phyloP scores from a whole-genome alignment of 2,113 vertebrate genomes.

The Labrus mixtus region DNA sequence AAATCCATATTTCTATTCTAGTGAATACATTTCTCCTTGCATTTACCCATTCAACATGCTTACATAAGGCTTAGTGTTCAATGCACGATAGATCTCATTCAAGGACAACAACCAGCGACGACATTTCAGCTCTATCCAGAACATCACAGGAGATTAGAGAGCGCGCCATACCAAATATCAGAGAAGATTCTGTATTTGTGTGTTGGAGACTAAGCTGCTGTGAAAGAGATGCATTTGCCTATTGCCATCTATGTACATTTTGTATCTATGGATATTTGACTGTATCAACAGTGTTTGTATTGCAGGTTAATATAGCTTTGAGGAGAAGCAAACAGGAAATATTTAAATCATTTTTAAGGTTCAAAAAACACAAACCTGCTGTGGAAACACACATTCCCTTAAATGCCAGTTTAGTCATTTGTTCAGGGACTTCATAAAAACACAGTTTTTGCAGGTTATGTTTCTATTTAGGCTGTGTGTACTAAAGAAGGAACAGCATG shows the following conservation, averaged over 20 bases:
- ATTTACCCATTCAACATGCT: background rate
- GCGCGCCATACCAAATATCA: background rate
- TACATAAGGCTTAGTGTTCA: slow-evolving; percentile 11
- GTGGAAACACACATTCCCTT: no score
- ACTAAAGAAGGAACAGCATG: no score
- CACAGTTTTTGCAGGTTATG: no score
- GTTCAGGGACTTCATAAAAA: no score
- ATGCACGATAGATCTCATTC: no score
- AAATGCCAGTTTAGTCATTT: no score
- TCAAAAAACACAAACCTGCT: no score
- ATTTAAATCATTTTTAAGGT: no score
- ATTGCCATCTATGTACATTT: background rate
- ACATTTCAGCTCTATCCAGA: slow-evolving; percentile 16
- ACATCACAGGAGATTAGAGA: slow-evolving; percentile 21
- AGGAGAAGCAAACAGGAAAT: background rate
- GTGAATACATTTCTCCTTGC: background rate
- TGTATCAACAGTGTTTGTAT: background rate
- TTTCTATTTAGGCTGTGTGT: no score
- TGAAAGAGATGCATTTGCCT: slow-evolving; percentile 6
- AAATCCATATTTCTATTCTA: background rate
- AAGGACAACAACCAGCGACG: slow-evolving; percentile 9
- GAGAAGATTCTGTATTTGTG: background rate
- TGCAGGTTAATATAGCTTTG: background rate
- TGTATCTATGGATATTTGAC: background rate
- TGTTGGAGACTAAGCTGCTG: slow-evolving; percentile 20